Percentiles rank a stretch among this genome's conserved stretches.
These are phyloP conservation scores for Apomyelois bistriatella DNA, from an alignment of 2,888 invertebrate genomes.

Conservation along the genomic window DNA sequence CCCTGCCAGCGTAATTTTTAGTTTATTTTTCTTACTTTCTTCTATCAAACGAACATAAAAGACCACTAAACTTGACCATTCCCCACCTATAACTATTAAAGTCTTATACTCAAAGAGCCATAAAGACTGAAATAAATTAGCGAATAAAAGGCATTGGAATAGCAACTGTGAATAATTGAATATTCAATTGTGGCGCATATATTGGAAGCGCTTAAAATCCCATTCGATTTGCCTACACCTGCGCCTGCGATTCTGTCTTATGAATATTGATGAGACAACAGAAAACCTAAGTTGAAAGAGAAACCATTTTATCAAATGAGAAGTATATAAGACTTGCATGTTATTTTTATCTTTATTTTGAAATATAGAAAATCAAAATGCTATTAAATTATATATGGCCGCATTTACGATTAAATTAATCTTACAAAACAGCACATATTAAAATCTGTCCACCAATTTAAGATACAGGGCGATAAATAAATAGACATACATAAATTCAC, in stretches of 20 bases:
- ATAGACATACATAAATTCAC: too few relatives aligned
- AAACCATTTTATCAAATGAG: neutral
- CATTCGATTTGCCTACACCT: conserved; percentile 16
- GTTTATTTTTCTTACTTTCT: too few relatives aligned
- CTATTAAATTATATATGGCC: too few relatives aligned
- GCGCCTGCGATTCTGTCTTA: conserved; percentile 10
- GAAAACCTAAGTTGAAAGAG: neutral
- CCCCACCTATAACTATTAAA: neutral
- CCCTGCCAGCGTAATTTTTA: too few relatives aligned
- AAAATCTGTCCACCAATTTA: too few relatives aligned
- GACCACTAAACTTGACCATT: neutral
- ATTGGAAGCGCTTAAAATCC: conserved; percentile 36
- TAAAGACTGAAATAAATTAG: conserved; percentile 6
- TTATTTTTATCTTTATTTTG: neutral
- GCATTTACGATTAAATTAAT: too few relatives aligned
- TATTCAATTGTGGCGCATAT: conserved; percentile 50
- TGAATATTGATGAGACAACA: conserved; percentile 14
- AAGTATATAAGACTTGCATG: neutral
- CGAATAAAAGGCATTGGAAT: conserved; percentile 20
- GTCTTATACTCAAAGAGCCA: neutral
- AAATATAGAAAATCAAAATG: too few relatives aligned
- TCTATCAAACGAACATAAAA: neutral
- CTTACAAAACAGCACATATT: too few relatives aligned
- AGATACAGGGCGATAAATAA: too few relatives aligned
- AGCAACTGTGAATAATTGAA: conserved; percentile 45